Percentiles rank a stretch among this genome's conserved stretches.
Evolutionary conservation across 2,888 invertebrate genomes (phyloP).

Genomic region (Drosophila anceps): DNA sequence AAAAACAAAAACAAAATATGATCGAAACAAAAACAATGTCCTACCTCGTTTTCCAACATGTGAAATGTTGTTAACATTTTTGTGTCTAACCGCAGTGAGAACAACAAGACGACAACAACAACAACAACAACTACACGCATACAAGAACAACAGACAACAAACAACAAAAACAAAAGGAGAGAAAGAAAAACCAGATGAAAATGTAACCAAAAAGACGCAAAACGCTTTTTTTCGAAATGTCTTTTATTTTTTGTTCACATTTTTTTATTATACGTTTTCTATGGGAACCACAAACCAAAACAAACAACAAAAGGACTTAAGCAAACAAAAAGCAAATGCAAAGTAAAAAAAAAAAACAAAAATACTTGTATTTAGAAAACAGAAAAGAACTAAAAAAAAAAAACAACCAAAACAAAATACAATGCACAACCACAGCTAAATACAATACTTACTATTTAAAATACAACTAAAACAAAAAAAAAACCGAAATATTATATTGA

Average conservation of each 20-base stretch:
- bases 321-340: slow-evolving; percentile 55
- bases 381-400: slow-evolving; percentile 20
- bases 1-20: slow-evolving; percentile 61
- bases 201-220: slow-evolving; percentile 45
- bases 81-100: slow-evolving; percentile 50
- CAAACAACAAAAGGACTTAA: slow-evolving; percentile 65
- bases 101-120: slow-evolving; percentile 30
- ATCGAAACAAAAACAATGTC: slow-evolving; percentile 74
- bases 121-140: slow-evolving; percentile 43
- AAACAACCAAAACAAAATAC: slow-evolving; percentile 30
- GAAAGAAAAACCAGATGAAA: slow-evolving; percentile 48
- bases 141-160: slow-evolving; percentile 48
- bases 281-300: slow-evolving; percentile 60
- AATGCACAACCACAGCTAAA: slow-evolving; percentile 73
- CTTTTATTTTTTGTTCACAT: slow-evolving; percentile 49
- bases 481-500: slow-evolving; percentile 79
- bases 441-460: slow-evolving; percentile 74
- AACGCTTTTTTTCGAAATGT: slow-evolving; percentile 67
- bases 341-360: slow-evolving; percentile 46
- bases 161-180: slow-evolving; percentile 34
- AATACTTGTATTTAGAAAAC: slow-evolving; percentile 50
- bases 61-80: slow-evolving; percentile 71
- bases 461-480: slow-evolving; percentile 58
- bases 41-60: slow-evolving; percentile 84
- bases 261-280: slow-evolving; percentile 59